These are phyloP conservation scores for Andrena minutula DNA, from an alignment of 2,888 invertebrate species.

Conservation along the genomic window DNA sequence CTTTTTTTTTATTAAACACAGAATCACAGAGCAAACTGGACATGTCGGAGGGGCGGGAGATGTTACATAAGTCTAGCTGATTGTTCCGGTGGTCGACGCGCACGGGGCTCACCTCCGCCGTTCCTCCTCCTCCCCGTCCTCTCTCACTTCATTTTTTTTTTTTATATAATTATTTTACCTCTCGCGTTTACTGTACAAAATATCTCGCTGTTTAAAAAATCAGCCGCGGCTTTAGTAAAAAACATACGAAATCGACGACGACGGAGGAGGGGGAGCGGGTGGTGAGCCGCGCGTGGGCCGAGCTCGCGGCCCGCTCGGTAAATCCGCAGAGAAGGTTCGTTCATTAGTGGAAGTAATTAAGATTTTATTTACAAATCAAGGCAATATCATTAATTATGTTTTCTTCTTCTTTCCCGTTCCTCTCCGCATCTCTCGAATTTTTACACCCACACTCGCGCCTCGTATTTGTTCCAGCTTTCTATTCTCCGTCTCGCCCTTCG, in stretches of 20 bases:
- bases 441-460: slow-evolving; percentile 72
- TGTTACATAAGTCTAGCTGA: slow-evolving; percentile 73
- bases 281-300: slow-evolving; percentile 57
- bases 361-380: slow-evolving; percentile 85
- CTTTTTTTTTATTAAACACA: slow-evolving; percentile 83
- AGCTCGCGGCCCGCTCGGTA: slow-evolving; percentile 60
- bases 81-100: slow-evolving; percentile 45
- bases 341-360: slow-evolving; percentile 80
- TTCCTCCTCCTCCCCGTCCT: neutral
- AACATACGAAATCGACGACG: slow-evolving; percentile 72
- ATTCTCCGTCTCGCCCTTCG: neutral
- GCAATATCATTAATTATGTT: slow-evolving; percentile 81
- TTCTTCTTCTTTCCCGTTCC: slow-evolving; percentile 6
- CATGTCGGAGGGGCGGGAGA: slow-evolving; percentile 80
- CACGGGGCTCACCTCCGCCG: slow-evolving; percentile 41
- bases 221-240: slow-evolving; percentile 71
- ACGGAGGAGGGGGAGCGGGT: neutral
- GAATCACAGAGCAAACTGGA: slow-evolving; percentile 84
- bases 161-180: slow-evolving; percentile 30
- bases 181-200: slow-evolving; percentile 73
- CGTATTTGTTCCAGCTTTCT: slow-evolving; percentile 40
- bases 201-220: slow-evolving; percentile 75
- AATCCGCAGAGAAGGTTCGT: slow-evolving; percentile 64
- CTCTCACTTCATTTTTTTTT: neutral
- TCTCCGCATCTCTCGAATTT: neutral